These are phyloP conservation scores for Paraescarpia echinospica DNA, from an alignment of 1,140 invertebrate species.

Conservation along the genomic window DNA sequence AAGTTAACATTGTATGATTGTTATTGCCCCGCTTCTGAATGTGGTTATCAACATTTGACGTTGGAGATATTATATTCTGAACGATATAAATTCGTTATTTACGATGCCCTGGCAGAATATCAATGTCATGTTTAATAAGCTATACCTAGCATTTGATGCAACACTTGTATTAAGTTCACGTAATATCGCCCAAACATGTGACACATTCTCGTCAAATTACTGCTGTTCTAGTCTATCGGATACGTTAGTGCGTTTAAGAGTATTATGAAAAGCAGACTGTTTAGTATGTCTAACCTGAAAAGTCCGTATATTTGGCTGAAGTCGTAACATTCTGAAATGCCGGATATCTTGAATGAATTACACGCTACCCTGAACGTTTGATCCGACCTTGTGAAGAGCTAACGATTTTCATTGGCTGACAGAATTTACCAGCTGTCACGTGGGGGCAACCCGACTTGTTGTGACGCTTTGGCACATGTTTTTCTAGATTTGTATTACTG, in stretches of 20 bases:
- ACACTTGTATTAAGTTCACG: not conserved
- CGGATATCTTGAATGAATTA: not conserved
- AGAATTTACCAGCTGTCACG: not conserved
- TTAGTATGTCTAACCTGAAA: not conserved
- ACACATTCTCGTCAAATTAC: not conserved
- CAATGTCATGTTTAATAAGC: not conserved
- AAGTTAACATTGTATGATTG: not conserved
- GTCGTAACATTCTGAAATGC: not conserved
- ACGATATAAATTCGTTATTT: not conserved
- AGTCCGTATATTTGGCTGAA: conserved; percentile 1
- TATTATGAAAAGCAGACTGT: not conserved
- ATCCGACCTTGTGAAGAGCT: not conserved
- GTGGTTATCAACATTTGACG: not conserved
- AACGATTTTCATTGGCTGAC: not conserved
- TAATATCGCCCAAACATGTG: conserved; percentile 5
- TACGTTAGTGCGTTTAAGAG: not conserved
- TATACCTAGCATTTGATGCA: not conserved
- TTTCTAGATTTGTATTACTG: not conserved
- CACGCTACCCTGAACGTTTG: not conserved
- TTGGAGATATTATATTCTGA: not conserved
- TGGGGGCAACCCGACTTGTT: not conserved
- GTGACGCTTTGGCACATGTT: not conserved
- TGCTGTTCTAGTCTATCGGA: not conserved
- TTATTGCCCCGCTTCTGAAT: not conserved
- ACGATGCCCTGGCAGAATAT: not conserved